Evolutionary conservation across 2,888 invertebrate genomes (phyloP).

Genomic region (Diaprepes abbreviatus): DNA sequence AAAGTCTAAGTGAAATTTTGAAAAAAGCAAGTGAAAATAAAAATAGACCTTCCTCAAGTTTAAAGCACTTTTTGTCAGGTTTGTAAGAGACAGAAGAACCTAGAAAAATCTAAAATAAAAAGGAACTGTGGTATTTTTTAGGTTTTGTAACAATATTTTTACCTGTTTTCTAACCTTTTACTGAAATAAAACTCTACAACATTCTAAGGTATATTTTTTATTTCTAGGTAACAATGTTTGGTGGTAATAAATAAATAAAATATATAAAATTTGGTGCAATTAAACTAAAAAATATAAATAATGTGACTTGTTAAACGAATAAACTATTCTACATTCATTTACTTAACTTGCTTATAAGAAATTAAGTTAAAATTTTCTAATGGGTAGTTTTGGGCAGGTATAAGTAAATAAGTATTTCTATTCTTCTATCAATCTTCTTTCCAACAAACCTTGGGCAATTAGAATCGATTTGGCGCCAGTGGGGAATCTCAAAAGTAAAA

Average conservation of each 20-base stretch:
- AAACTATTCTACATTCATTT: too few relatives aligned
- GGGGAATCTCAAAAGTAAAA: constrained; percentile 4
- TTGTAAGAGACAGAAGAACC: constrained; percentile 1
- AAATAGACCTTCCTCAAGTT: constrained; percentile 30
- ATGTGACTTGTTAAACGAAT: too few relatives aligned
- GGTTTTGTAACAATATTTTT: not conserved
- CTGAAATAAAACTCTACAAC: not conserved
- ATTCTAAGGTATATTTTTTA: constrained; percentile 8
- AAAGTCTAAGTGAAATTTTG: constrained; percentile 43
- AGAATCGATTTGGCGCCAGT: constrained; percentile 13
- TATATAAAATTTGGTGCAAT: constrained; percentile 20
- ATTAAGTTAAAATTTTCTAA: too few relatives aligned
- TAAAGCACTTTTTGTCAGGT: constrained; percentile 42
- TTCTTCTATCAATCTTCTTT: constrained; percentile 1
- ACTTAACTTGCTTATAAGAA: too few relatives aligned
- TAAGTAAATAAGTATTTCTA: too few relatives aligned
- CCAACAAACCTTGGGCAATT: not conserved
- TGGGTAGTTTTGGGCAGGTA: too few relatives aligned
- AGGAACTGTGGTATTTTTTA: not conserved
- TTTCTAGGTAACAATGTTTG: constrained; percentile 17
- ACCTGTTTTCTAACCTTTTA: too few relatives aligned
- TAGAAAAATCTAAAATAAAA: not conserved
- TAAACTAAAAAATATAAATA: constrained; percentile 11
- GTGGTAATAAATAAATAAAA: constrained; percentile 14
- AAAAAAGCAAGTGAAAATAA: constrained; percentile 38